Evolutionary conservation across 2,888 invertebrate genomes (phyloP).

Genomic region (Pycnomerus fuliginosus): DNA sequence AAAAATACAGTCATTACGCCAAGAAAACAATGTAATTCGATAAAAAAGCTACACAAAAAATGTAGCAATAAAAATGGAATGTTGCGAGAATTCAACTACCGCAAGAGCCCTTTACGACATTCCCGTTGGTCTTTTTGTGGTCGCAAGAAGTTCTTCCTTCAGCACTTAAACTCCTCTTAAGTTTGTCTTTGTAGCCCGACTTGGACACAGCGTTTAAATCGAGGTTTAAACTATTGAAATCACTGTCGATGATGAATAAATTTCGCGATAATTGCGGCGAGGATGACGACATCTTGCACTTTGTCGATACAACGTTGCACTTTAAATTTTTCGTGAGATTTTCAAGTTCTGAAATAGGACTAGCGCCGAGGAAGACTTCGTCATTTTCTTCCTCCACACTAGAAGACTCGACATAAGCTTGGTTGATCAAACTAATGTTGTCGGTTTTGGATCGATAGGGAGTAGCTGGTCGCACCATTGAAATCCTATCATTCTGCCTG

Average conservation of each 20-base stretch:
- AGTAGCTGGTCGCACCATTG: slow-evolving; percentile 35
- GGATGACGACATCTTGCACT: slow-evolving; percentile 36
- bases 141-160: slow-evolving; percentile 30
- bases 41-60: no score
- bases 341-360: no score
- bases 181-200: not conserved
- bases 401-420: slow-evolving; percentile 30
- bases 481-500: slow-evolving; percentile 29
- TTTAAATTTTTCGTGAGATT: no score
- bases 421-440: slow-evolving; percentile 27
- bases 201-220: no score
- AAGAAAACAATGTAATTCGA: no score
- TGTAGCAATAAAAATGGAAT: no score
- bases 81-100: slow-evolving; percentile 24
- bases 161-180: slow-evolving; percentile 38
- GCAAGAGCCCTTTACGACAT: slow-evolving; percentile 17
- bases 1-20: no score
- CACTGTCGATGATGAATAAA: slow-evolving; percentile 42
- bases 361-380: slow-evolving; percentile 43
- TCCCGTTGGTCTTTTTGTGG: slow-evolving; percentile 12
- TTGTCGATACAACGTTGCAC: slow-evolving; percentile 6
- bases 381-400: slow-evolving; percentile 37
- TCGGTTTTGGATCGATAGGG: slow-evolving; percentile 28
- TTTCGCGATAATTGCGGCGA: slow-evolving; percentile 46
- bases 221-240: no score